phyloP scores from a whole-genome alignment of 2,113 vertebrate genomes.

The Hypomesus transpacificus region DNA sequence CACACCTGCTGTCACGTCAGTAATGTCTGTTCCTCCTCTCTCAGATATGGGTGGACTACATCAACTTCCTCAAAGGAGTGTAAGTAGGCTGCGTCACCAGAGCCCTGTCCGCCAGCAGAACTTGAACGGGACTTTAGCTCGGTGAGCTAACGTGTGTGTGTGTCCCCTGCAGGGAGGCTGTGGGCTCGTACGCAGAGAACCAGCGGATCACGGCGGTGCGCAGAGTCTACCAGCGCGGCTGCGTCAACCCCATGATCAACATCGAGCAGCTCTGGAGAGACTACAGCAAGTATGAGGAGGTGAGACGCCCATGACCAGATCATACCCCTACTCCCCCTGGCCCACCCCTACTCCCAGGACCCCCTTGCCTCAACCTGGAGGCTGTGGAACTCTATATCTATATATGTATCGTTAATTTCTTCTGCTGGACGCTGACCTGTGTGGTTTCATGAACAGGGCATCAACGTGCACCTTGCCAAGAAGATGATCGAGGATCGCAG shows the following conservation, averaged over 20 bases:
- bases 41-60: slow-evolving; percentile 99
- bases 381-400: neutral
- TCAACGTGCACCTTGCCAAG: slow-evolving; percentile 98
- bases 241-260: slow-evolving; percentile 99
- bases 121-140: neutral
- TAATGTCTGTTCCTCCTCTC: slow-evolving; percentile 46
- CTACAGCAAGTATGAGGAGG: slow-evolving; percentile 99
- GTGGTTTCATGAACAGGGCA: slow-evolving; percentile 74
- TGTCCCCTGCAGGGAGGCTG: slow-evolving; percentile 82
- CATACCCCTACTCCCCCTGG: too few relatives aligned
- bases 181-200: slow-evolving; percentile 98
- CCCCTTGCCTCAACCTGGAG: neutral
- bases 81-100: slow-evolving; percentile 71
- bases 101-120: neutral
- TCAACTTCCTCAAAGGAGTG: slow-evolving; percentile 99
- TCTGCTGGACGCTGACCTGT: neutral
- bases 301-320: slow-evolving; percentile 49
- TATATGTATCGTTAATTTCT: neutral
- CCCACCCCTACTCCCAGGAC: too few relatives aligned
- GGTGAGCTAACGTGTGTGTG: neutral
- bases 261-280: slow-evolving; percentile 99
- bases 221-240: slow-evolving; percentile 96
- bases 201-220: slow-evolving; percentile 98
- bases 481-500: slow-evolving; percentile 99
- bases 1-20: slow-evolving; percentile 6